These are phyloP conservation scores for Platichthys stellatus DNA, from an alignment of 2,113 vertebrate species.

Conservation along the genomic window DNA sequence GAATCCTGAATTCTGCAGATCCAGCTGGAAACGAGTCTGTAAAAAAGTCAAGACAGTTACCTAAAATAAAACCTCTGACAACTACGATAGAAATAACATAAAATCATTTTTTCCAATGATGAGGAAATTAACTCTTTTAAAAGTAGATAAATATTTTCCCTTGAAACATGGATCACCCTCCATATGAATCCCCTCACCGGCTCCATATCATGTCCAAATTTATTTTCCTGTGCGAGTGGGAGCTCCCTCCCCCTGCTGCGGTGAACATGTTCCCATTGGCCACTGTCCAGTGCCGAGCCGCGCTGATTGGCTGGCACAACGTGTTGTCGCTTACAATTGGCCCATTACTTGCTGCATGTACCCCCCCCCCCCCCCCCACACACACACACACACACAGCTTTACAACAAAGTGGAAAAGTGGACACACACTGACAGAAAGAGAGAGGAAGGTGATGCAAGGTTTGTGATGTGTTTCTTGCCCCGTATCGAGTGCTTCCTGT, in stretches of 20 bases:
- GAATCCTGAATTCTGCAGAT: no score
- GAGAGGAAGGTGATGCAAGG: slow-evolving; percentile 83
- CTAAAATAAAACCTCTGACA: no score
- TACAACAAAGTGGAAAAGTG: slow-evolving; percentile 65
- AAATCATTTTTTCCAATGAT: background rate
- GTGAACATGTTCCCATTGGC: slow-evolving; percentile 76
- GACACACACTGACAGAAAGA: slow-evolving; percentile 55
- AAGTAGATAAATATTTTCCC: no score
- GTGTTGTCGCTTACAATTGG: slow-evolving; percentile 72
- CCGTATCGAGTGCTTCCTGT: slow-evolving; percentile 60
- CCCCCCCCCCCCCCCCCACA: no score
- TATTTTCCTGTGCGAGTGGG: slow-evolving; percentile 63
- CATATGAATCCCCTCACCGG: no score
- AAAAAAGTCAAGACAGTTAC: no score
- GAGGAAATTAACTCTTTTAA: no score
- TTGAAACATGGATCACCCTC: no score
- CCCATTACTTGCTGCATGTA: slow-evolving; percentile 68
- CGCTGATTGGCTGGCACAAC: slow-evolving; percentile 74
- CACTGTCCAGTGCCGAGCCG: slow-evolving; percentile 42
- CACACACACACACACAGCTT: slow-evolving; percentile 49
- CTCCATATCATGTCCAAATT: slow-evolving; percentile 37
- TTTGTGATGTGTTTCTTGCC: slow-evolving; percentile 73
- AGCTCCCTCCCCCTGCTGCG: slow-evolving; percentile 42
- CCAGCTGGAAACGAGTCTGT: no score
- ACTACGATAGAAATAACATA: no score